Percentiles rank a stretch among this genome's conserved stretches.
Conservation (phyloP, 2,888 invertebrate species). For the Heteromyza rotundicornis region DNA sequence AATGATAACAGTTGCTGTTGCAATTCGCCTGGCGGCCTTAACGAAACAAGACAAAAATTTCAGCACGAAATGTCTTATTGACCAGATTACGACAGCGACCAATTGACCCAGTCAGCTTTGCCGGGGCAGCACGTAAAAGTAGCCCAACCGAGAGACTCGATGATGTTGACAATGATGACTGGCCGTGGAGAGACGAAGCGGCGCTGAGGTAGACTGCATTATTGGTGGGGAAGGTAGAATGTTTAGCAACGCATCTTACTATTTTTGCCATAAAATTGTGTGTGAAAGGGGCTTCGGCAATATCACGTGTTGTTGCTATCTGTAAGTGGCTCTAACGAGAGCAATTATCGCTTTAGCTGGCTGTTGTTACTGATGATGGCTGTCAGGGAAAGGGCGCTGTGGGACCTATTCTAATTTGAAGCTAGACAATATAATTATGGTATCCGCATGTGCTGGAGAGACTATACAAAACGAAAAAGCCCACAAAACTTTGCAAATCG, state of each 20-base stretch:
- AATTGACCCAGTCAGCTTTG: constrained; percentile 24
- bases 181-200: too few relatives aligned
- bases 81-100: constrained; percentile 16
- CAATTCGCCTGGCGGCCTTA: constrained; percentile 14
- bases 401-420: constrained; percentile 54
- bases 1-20: constrained; percentile 34
- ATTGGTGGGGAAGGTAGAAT: too few relatives aligned
- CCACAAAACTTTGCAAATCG: not conserved
- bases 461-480: too few relatives aligned
- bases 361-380: not conserved
- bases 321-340: not conserved
- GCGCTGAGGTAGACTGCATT: not conserved
- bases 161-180: too few relatives aligned
- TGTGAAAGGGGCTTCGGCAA: too few relatives aligned
- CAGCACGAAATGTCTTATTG: constrained; percentile 39
- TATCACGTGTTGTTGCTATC: too few relatives aligned
- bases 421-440: constrained; percentile 53
- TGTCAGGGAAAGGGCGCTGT: constrained; percentile 31
- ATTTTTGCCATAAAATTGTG: too few relatives aligned
- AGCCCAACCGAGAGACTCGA: not conserved
- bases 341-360: not conserved
- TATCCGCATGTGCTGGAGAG: not conserved
- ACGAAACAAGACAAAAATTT: constrained; percentile 38
- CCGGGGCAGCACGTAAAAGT: too few relatives aligned
- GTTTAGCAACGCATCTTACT: too few relatives aligned